Conservation (phyloP, 1,140 invertebrate genomes). For the Atopsyche davidsoni region DNA sequence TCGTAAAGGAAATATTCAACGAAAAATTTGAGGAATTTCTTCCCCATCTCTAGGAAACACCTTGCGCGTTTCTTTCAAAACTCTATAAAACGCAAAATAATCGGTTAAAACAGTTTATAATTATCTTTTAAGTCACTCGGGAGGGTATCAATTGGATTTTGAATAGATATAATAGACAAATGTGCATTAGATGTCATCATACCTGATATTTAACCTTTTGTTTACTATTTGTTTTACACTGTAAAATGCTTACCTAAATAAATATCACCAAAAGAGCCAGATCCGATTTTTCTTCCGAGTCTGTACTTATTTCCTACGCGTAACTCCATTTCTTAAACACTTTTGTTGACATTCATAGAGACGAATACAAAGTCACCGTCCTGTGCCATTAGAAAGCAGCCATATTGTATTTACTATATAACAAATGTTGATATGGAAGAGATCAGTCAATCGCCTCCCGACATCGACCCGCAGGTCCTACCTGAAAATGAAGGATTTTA, state of each 20-base stretch:
- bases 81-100: too few relatives aligned
- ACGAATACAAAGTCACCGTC: constrained; percentile 25
- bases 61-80: too few relatives aligned
- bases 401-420: constrained; percentile 25
- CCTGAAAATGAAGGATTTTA: constrained; percentile 15
- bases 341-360: constrained; percentile 25
- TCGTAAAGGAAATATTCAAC: too few relatives aligned
- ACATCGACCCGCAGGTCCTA: constrained; percentile 9
- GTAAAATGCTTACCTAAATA: constrained; percentile 75
- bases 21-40: too few relatives aligned
- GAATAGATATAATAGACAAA: constrained; percentile 11
- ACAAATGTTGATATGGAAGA: constrained; percentile 21
- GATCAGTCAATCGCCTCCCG: constrained; percentile 17
- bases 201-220: constrained; percentile 16
- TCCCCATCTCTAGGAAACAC: too few relatives aligned
- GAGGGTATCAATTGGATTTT: too few relatives aligned
- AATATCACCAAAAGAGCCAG: constrained; percentile 97
- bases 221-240: constrained; percentile 17
- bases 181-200: constrained; percentile 21
- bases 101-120: too few relatives aligned
- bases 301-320: constrained; percentile 96
- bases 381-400: constrained; percentile 24
- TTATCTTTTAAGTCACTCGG: too few relatives aligned
- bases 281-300: constrained; percentile 95
- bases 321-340: constrained; percentile 72